phyloP scores from a whole-genome alignment of 1,140 invertebrate species.

The Lepidurus arcticus region DNA sequence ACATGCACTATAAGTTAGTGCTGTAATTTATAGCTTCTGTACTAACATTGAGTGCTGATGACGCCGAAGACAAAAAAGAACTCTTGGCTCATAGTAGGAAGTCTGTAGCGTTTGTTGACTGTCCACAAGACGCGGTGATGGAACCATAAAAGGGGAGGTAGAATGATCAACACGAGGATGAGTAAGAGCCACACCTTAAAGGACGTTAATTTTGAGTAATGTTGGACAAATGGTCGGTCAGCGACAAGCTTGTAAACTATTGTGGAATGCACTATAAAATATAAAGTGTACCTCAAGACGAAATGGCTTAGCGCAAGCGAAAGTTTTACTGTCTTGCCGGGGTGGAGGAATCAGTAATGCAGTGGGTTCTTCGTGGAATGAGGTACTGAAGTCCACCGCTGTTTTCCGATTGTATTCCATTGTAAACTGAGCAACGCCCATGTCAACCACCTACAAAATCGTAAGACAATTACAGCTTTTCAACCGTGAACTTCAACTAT shows the following conservation, averaged over 20 bases:
- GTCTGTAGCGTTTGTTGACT: constrained; percentile 32
- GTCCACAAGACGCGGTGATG: constrained; percentile 28
- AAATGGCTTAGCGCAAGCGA: constrained; percentile 41
- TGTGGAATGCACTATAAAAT: neutral
- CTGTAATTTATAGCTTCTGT: too few relatives aligned
- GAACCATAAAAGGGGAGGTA: constrained; percentile 34
- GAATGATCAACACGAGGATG: constrained; percentile 27
- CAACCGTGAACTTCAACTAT: neutral
- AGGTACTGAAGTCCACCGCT: constrained; percentile 46
- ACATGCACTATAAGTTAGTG: too few relatives aligned
- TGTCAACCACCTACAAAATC: constrained; percentile 42
- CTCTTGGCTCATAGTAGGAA: constrained; percentile 27
- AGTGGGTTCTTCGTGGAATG: constrained; percentile 43
- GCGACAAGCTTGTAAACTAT: neutral
- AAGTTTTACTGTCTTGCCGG: constrained; percentile 38
- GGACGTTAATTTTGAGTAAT: neutral
- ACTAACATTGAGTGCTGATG: constrained; percentile 32
- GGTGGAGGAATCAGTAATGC: constrained; percentile 42
- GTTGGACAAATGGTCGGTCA: constrained; percentile 31
- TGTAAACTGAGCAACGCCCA: constrained; percentile 46
- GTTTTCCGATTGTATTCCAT: constrained; percentile 45
- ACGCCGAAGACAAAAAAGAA: constrained; percentile 26
- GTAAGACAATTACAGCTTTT: neutral
- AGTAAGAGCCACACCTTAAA: constrained; percentile 36
- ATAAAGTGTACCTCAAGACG: constrained; percentile 36